Percentiles rank a stretch among this genome's conserved stretches.
Evolutionary conservation across 1,140 invertebrate genomes (phyloP).

Genomic region (Calliopsis andreniformis): DNA sequence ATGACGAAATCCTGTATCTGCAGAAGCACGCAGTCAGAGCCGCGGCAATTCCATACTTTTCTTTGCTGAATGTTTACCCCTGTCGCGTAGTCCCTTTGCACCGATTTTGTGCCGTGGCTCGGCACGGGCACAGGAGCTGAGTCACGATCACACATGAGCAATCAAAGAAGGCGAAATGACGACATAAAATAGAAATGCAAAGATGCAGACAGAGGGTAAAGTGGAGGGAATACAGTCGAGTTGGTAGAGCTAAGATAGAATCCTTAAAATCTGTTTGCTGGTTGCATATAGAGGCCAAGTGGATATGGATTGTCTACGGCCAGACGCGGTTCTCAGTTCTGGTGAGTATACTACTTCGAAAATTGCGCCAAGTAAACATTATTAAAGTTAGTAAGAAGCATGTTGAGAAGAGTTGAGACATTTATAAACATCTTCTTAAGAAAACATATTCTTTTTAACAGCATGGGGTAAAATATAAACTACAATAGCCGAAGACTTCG

Average conservation of each 20-base stretch:
- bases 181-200: conserved; percentile 47
- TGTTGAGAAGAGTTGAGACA: no score
- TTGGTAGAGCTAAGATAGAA: neutral
- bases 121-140: conserved; percentile 37
- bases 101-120: conserved; percentile 11
- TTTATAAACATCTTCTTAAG: no score
- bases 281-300: no score
- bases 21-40: conserved; percentile 9
- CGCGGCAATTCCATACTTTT: conserved; percentile 50
- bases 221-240: conserved; percentile 7
- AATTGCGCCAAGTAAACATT: no score
- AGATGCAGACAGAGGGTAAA: conserved; percentile 3
- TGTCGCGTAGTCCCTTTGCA: conserved; percentile 27
- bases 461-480: no score
- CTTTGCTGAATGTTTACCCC: conserved; percentile 52
- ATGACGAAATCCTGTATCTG: conserved; percentile 19
- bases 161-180: conserved; percentile 54
- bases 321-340: no score
- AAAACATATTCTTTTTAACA: no score
- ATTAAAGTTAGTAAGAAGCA: no score
- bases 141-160: conserved; percentile 57
- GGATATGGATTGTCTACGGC: no score
- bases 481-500: no score
- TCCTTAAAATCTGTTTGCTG: neutral
- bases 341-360: no score